Percentiles rank a stretch among this genome's conserved stretches.
Conservation (phyloP, 1,140 invertebrate genomes). For the Cherax destructor region DNA sequence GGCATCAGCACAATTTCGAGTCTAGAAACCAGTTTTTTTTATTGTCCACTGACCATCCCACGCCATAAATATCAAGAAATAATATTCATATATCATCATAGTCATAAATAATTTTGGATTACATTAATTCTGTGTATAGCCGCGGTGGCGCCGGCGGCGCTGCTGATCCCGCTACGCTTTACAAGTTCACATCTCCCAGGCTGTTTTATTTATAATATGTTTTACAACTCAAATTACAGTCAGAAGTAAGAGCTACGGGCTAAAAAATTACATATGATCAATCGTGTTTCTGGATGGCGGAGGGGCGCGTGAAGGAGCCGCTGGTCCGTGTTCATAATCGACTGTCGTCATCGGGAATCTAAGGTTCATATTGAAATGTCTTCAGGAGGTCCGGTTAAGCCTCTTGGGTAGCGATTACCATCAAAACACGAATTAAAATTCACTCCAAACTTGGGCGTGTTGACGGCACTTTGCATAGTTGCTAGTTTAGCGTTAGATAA, state of each 20-base stretch:
- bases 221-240: slow-evolving; percentile 69
- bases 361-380: slow-evolving; percentile 27
- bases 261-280: slow-evolving; percentile 69
- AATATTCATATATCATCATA: slow-evolving; percentile 67
- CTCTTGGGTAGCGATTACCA: slow-evolving; percentile 53
- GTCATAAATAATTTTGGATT: slow-evolving; percentile 65
- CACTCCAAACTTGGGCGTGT: slow-evolving; percentile 66
- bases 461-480: slow-evolving; percentile 68
- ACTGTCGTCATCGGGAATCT: neutral
- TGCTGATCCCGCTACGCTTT: slow-evolving; percentile 39
- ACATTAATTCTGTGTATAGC: slow-evolving; percentile 55
- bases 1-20: slow-evolving; percentile 36
- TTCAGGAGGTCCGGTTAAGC: slow-evolving; percentile 17
- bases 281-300: slow-evolving; percentile 54
- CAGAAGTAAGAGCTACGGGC: slow-evolving; percentile 68
- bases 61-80: slow-evolving; percentile 67
- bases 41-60: slow-evolving; percentile 52
- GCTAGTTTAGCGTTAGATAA: slow-evolving; percentile 65
- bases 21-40: slow-evolving; percentile 54
- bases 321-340: neutral
- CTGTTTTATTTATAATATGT: slow-evolving; percentile 68
- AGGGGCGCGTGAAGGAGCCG: neutral
- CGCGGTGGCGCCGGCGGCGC: slow-evolving; percentile 6
- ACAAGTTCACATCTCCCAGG: slow-evolving; percentile 38
- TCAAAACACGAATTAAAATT: slow-evolving; percentile 69